Percentiles rank a stretch among this genome's conserved stretches.
Evolutionary conservation across 2,797 vertebrate genomes (phyloP).

Genomic region (Taeniopygia guttata): DNA sequence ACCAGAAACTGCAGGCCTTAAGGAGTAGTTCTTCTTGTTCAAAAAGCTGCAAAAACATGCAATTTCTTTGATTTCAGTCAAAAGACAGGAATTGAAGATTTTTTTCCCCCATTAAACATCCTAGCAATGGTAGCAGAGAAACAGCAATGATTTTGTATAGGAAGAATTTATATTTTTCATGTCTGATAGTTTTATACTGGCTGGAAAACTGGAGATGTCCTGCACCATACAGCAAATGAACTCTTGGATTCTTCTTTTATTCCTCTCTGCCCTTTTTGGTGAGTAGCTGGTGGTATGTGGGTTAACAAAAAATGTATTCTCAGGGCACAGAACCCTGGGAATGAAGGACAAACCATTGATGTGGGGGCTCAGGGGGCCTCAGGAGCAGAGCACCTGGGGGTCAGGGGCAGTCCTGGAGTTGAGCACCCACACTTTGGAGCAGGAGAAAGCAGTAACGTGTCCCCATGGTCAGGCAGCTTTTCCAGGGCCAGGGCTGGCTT

Average conservation of each 20-base stretch:
- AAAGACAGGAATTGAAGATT: not conserved
- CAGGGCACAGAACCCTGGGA: fast-evolving
- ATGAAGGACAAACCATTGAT: not conserved
- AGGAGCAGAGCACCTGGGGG: not conserved
- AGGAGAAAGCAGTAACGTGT: not conserved
- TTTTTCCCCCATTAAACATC: not conserved
- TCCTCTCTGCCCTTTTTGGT: not conserved
- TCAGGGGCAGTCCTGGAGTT: not conserved
- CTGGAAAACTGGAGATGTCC: not conserved
- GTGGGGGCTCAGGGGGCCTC: not conserved
- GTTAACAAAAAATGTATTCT: not conserved
- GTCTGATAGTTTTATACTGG: not conserved
- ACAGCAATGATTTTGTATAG: not conserved
- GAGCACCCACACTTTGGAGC: not conserved
- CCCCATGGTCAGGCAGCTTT: not conserved
- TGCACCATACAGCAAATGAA: not conserved
- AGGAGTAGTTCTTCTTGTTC: not conserved
- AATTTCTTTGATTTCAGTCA: not conserved
- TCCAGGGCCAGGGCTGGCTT: not conserved
- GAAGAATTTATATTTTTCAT: not conserved
- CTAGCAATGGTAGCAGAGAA: not conserved
- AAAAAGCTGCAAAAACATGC: not conserved
- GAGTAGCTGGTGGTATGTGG: not conserved
- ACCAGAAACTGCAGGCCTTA: not conserved
- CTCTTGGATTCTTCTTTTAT: not conserved